These are phyloP conservation scores for Cyphotilapia sp. DNA, from an alignment of 2,113 vertebrate genomes.

Conservation along the genomic window DNA sequence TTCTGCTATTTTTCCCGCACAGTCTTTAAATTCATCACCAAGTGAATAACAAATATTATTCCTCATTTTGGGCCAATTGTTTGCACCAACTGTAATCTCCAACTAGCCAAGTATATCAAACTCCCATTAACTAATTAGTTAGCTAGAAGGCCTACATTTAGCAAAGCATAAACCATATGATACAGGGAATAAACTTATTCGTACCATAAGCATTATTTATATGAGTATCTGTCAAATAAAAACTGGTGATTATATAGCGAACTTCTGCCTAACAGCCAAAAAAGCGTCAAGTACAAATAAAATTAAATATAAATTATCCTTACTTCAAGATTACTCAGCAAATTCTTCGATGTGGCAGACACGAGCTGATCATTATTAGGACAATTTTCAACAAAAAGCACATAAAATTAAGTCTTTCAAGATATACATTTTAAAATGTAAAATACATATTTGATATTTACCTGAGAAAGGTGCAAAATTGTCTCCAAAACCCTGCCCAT, in stretches of 20 bases:
- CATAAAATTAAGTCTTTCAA: neutral
- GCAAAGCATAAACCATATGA: too few relatives aligned
- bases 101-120: too few relatives aligned
- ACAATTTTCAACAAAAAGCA: neutral
- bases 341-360: neutral
- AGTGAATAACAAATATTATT: too few relatives aligned
- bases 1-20: too few relatives aligned
- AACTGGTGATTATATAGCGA: neutral
- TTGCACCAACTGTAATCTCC: too few relatives aligned
- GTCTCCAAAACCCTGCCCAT: neutral
- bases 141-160: too few relatives aligned
- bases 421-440: neutral
- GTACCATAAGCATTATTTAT: neutral
- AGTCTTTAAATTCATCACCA: too few relatives aligned
- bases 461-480: rapidly evolving
- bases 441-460: neutral
- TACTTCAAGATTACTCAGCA: neutral
- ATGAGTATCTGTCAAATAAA: too few relatives aligned
- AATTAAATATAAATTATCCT: neutral
- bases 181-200: too few relatives aligned
- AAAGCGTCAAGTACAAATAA: rapidly evolving
- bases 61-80: too few relatives aligned
- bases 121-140: too few relatives aligned
- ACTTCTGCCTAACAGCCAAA: neutral
- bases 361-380: neutral